phyloP scores from a whole-genome alignment of 1,140 invertebrate genomes.

The Lepidotrigona ventralis region DNA sequence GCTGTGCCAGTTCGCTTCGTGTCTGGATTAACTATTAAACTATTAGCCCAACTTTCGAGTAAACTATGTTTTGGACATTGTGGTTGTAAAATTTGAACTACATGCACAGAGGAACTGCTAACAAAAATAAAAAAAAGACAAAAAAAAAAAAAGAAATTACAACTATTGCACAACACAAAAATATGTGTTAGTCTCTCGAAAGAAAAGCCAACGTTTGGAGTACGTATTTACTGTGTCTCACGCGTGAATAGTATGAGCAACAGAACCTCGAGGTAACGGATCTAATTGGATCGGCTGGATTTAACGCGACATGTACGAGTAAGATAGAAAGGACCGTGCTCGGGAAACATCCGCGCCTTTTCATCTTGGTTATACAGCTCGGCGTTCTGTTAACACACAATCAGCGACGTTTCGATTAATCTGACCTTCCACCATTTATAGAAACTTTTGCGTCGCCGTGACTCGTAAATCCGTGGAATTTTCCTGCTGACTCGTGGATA shows the following conservation, averaged over 20 bases:
- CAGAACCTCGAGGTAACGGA: constrained; percentile 54
- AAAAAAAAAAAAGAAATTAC: neutral
- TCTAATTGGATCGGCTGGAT: constrained; percentile 30
- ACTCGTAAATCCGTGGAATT: constrained; percentile 51
- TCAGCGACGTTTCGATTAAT: neutral
- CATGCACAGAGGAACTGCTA: neutral
- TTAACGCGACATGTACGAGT: constrained; percentile 29
- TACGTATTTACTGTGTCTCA: constrained; percentile 43
- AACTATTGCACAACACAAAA: neutral
- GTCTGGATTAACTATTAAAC: constrained; percentile 70
- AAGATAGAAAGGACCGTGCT: neutral
- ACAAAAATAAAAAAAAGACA: too few species aligned
- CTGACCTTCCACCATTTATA: neutral
- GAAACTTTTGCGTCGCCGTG: constrained; percentile 3
- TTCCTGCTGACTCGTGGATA: constrained; percentile 36
- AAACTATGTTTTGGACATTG: constrained; percentile 1
- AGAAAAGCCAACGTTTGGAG: constrained; percentile 41
- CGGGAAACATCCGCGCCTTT: neutral
- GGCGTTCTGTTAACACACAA: neutral
- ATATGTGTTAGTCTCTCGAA: neutral
- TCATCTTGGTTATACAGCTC: neutral
- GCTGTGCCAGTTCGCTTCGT: constrained; percentile 63
- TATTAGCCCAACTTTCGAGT: constrained; percentile 59
- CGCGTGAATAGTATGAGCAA: constrained; percentile 22
- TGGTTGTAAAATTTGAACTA: neutral